Base-by-base conservation (phyloP, 2,797 vertebrate species). In the Sphaeramia orbicularis region DNA sequence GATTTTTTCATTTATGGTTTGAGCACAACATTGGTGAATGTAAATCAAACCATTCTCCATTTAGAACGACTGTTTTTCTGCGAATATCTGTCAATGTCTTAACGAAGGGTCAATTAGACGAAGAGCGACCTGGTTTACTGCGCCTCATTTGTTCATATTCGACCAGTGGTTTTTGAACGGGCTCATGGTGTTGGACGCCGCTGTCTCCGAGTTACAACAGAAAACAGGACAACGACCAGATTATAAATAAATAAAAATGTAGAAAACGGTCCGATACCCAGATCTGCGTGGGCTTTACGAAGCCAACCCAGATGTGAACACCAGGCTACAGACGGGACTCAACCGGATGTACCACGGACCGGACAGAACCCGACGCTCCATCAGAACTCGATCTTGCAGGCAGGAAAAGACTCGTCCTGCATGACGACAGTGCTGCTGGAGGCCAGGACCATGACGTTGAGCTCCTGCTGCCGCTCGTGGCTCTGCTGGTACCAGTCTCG, bases 391-490 rank as follows among this genome's bases (percentile, higher is more conserved):
- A 99, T 99, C 94, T 99, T 99, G 96, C 98, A 99, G 88, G 98
- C 98, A 15, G 98, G 96, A 85, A 99, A 99, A 57, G 97, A 99
- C 86, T 99, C 98, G 0, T 99, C 98, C 92, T 99, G 98, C 98
- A 99, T 99, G 80, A 99, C 98, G 10, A 99, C 98, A 0, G 98
- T 99, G 93, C 97, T 99, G 95, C 97, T 99, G 94, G 97, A 99
- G 42, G 98, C 98, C 92, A 99, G 89, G 50, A 99, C 98, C 95
- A 99, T 96, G 90, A 99, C 95, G 85, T 98, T 98, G 63, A 99
- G 94, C 80, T 99, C 97, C 86, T 98, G 98, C 91, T 99, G 98
- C 84, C 95, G 95, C 93, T 99, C 96, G 1, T 99, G 98, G 2
- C 97, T 99, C 93, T 99, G 97, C 83, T 99, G 98, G 91, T 99